Evolutionary conservation across 2,113 vertebrate genomes (phyloP).

Genomic region (Burhinus bistriatus): DNA sequence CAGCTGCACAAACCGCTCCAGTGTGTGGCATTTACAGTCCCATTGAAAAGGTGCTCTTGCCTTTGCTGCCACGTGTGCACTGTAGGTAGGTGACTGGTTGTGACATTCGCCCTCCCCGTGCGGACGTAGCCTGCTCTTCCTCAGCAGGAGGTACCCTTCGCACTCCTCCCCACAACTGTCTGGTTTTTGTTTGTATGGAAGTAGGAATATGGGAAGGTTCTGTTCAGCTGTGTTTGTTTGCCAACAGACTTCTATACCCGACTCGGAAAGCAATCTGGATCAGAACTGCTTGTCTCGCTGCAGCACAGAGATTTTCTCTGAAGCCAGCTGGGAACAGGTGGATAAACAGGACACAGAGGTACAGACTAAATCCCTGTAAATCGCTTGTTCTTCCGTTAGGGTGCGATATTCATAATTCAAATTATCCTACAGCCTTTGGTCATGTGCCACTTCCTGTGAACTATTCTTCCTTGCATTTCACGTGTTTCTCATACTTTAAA

Average conservation of each 20-base stretch:
- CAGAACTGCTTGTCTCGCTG: conserved; percentile 95
- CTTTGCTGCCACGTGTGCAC: fast-evolving
- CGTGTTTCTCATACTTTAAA: not conserved
- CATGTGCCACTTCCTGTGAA: not conserved
- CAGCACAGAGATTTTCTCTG: conserved; percentile 97
- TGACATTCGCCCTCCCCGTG: not conserved
- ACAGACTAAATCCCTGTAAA: conserved; percentile 72
- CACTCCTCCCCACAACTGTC: not conserved
- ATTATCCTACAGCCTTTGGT: not conserved
- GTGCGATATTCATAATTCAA: not conserved
- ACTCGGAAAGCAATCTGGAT: conserved; percentile 94
- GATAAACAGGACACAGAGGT: conserved; percentile 98
- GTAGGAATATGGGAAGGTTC: conserved; percentile 44
- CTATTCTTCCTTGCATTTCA: not conserved
- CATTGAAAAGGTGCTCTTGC: fast-evolving
- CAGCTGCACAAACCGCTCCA: not conserved
- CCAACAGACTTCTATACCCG: conserved; percentile 91
- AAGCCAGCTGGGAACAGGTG: conserved; percentile 99
- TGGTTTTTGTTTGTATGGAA: not conserved
- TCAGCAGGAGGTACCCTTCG: not conserved
- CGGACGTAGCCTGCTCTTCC: no score
- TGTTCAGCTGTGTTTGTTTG: conserved; percentile 81
- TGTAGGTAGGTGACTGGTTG: not conserved
- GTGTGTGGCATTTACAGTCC: fast-evolving
- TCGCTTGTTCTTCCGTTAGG: not conserved